Percentiles rank a stretch among this genome's conserved stretches.
phyloP scores from a whole-genome alignment of 2,113 vertebrate species.

The Rhombomys opimus region DNA sequence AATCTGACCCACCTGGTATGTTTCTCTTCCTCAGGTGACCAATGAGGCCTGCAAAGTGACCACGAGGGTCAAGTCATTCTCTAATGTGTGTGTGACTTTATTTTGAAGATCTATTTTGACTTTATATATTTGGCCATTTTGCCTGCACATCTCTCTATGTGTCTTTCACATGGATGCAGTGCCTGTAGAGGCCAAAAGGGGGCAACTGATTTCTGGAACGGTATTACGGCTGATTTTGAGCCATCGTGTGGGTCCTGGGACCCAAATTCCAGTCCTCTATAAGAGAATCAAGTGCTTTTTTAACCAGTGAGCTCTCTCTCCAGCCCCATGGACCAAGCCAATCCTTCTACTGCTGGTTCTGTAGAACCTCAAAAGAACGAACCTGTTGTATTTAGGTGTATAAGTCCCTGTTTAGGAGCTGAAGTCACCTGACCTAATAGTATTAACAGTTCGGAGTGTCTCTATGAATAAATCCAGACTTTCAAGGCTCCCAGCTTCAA shows the following conservation, averaged over 20 bases:
- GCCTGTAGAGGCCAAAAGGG: neutral
- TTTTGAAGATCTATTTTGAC: neutral
- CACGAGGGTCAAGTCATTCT: neutral
- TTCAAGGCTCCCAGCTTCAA: constrained; percentile 57
- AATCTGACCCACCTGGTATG: constrained; percentile 31
- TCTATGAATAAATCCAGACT: neutral
- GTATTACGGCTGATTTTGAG: neutral
- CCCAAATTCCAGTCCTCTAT: neutral
- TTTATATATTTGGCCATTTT: neutral
- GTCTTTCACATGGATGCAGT: neutral
- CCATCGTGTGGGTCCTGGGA: neutral
- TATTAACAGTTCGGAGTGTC: neutral
- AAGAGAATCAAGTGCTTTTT: neutral
- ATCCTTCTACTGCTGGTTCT: neutral
- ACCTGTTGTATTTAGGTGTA: neutral
- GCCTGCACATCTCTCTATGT: too few species aligned
- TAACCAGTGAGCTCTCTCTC: neutral
- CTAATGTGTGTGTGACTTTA: neutral
- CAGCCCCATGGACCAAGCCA: neutral
- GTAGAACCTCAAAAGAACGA: neutral
- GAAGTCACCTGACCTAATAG: constrained; percentile 1
- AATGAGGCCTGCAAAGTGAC: neutral
- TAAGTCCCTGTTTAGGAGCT: neutral
- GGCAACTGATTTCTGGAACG: neutral
- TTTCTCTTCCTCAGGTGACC: constrained; percentile 34